Percentiles rank a stretch among this genome's conserved stretches.
Evolutionary conservation across 1,140 invertebrate genomes (phyloP).

Genomic region (Halesus radiatus): DNA sequence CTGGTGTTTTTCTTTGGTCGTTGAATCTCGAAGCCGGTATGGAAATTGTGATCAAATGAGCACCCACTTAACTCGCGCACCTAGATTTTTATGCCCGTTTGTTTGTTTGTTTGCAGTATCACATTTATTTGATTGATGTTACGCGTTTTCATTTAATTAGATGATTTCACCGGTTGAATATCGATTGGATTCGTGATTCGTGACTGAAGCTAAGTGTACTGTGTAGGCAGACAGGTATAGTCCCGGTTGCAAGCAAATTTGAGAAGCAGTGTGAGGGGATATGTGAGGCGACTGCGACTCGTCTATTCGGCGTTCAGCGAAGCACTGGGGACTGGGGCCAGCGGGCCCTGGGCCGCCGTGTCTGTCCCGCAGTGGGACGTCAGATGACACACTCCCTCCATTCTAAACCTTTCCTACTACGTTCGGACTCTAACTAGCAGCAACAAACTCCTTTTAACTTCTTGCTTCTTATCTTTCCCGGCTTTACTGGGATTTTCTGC

Average conservation of each 20-base stretch:
- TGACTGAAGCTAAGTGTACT: too few relatives aligned
- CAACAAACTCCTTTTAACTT: neutral
- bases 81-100: neutral
- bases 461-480: neutral
- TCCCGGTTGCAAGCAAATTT: too few relatives aligned
- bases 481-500: too few relatives aligned
- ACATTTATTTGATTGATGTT: too few relatives aligned
- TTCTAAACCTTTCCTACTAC: conserved; percentile 1
- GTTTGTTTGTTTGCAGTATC: too few relatives aligned
- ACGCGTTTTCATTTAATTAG: too few relatives aligned
- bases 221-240: neutral
- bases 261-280: too few relatives aligned
- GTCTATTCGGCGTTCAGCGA: conserved; percentile 22
- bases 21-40: conserved; percentile 38
- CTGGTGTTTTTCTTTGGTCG: conserved; percentile 51
- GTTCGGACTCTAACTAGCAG: neutral
- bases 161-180: neutral
- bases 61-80: conserved; percentile 20
- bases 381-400: neutral
- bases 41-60: neutral
- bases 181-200: conserved; percentile 2
- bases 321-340: conserved; percentile 7
- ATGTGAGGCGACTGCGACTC: conserved; percentile 24
- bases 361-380: conserved; percentile 1
- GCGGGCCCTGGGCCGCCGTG: neutral